Percentiles rank a stretch among this genome's conserved stretches.
Conservation (phyloP, 1,140 invertebrate genomes). For the Euwallacea fornicatus region DNA sequence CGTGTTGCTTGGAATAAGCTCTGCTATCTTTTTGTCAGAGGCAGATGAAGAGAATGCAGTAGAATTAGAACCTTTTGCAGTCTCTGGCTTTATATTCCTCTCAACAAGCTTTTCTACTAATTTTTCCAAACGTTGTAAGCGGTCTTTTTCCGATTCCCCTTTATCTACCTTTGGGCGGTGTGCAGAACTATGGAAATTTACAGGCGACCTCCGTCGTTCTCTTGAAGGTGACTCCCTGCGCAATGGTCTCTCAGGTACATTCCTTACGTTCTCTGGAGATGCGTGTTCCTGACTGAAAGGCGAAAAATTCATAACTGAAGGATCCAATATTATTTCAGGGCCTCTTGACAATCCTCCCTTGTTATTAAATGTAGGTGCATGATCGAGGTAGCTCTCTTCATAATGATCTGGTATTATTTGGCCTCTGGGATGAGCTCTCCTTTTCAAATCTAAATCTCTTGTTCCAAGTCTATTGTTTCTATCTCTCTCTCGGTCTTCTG, state of each 20-base stretch:
- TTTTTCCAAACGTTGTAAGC: slow-evolving; percentile 42
- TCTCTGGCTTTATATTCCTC: slow-evolving; percentile 7
- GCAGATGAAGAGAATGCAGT: neutral
- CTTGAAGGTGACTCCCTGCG: neutral
- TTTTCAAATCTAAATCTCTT: slow-evolving; percentile 14
- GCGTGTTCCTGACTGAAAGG: neutral
- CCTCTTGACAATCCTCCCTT: neutral
- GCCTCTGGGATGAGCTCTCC: neutral
- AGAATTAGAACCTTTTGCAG: neutral
- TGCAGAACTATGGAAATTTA: slow-evolving; percentile 1
- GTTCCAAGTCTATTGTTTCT: neutral
- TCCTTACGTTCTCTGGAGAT: neutral
- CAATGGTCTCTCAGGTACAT: neutral
- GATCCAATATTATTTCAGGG: slow-evolving; percentile 10
- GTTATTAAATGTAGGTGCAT: neutral
- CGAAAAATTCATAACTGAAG: slow-evolving; percentile 20
- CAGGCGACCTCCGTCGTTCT: neutral
- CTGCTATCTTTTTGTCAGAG: slow-evolving; percentile 27
- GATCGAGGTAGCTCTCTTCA: slow-evolving; percentile 24
- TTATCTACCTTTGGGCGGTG: neutral
- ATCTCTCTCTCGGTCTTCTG: neutral
- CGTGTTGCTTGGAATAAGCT: slow-evolving; percentile 36
- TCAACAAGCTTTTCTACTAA: slow-evolving; percentile 43
- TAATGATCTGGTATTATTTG: neutral
- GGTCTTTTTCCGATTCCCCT: slow-evolving; percentile 23